Percentiles rank a stretch among this genome's conserved stretches.
phyloP scores from a whole-genome alignment of 2,888 invertebrate genomes.

The Opisthograptis luteolata region DNA sequence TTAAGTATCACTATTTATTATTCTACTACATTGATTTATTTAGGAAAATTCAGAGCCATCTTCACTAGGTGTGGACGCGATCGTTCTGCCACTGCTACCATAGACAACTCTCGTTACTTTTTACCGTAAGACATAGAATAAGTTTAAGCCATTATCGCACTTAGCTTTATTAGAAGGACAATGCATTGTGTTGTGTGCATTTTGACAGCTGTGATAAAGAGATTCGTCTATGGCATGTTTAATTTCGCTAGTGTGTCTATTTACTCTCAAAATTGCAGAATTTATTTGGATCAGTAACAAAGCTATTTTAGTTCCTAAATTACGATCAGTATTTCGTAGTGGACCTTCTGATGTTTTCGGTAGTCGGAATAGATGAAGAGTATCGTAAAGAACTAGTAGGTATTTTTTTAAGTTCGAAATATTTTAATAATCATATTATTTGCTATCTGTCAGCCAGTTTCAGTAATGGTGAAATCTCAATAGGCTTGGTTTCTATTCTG shows the following conservation, averaged over 20 bases:
- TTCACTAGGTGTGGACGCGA: conserved; percentile 47
- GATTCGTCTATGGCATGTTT: conserved; percentile 75
- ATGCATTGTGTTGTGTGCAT: conserved; percentile 77
- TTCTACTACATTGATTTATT: conserved; percentile 57
- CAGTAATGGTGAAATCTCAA: conserved; percentile 8
- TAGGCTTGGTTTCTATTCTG: conserved; percentile 31
- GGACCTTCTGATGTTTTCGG: conserved; percentile 39
- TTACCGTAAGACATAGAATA: conserved; percentile 80
- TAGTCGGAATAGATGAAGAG: conserved; percentile 9
- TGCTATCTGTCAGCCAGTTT: too few species aligned
- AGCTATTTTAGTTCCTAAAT: conserved; percentile 81
- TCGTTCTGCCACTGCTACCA: conserved; percentile 49
- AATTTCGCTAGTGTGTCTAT: conserved; percentile 47
- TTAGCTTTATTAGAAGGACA: conserved; percentile 67
- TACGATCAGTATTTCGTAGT: conserved; percentile 77
- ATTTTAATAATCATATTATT: too few species aligned
- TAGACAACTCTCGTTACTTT: conserved; percentile 77
- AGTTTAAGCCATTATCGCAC: conserved; percentile 77
- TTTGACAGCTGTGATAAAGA: conserved; percentile 82
- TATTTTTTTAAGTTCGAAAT: too few species aligned
- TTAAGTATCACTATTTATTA: conserved; percentile 74
- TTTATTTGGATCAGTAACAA: conserved; percentile 45
- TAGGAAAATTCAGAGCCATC: conserved; percentile 72
- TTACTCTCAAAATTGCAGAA: conserved; percentile 44
- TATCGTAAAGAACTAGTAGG: too few species aligned